Evolutionary conservation across 2,888 invertebrate genomes (phyloP).

Genomic region (Chirona hameri): DNA sequence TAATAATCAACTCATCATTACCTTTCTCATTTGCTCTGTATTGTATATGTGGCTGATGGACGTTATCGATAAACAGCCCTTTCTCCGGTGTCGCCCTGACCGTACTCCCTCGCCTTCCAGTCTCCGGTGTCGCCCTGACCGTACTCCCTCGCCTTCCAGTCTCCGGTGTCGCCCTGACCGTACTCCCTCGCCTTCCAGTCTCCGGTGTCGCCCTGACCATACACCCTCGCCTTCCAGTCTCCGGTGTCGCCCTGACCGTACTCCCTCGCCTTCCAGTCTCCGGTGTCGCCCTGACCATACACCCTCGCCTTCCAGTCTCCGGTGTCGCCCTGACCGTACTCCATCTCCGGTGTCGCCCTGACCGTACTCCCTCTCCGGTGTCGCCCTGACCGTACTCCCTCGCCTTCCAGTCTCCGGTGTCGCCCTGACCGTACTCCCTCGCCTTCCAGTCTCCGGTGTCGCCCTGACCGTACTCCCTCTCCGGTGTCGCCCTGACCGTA

Average conservation of each 20-base stretch:
- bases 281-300: too few species aligned
- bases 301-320: constrained; percentile 30
- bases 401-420: constrained; percentile 32
- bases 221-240: constrained; percentile 29
- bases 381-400: too few species aligned
- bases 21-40: too few species aligned
- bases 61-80: too few species aligned
- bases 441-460: constrained; percentile 33
- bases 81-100: too few species aligned
- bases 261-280: constrained; percentile 29
- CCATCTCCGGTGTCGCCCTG: constrained; percentile 25
- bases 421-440: too few species aligned
- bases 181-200: constrained; percentile 25
- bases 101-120: constrained; percentile 1
- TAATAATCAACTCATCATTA: too few species aligned
- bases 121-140: constrained; percentile 26
- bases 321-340: too few species aligned
- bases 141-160: constrained; percentile 24
- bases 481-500: constrained; percentile 8
- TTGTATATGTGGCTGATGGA: too few species aligned
- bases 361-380: too few species aligned
- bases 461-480: not conserved
- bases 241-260: not conserved
- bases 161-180: not conserved
- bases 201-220: not conserved